Conservation (phyloP, 35 echinoderm and acorn worm genomes). For the Eucidaris tribuloides region DNA sequence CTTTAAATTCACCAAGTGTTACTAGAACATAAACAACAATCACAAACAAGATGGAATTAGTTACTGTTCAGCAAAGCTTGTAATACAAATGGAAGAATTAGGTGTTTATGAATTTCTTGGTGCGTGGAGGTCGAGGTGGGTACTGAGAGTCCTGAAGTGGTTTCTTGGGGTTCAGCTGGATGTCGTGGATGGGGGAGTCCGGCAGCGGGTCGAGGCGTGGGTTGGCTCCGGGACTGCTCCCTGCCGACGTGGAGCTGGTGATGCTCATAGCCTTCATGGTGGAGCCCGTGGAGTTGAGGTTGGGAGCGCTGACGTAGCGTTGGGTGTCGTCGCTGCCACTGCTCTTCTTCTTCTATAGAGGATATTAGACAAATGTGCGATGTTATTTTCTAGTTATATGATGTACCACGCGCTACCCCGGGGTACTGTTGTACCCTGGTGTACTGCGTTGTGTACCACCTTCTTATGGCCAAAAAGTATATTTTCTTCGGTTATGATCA, state of each 20-base stretch:
- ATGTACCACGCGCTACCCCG: too few relatives aligned
- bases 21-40: too few relatives aligned
- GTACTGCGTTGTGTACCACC: too few relatives aligned
- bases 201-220: constrained; percentile 72
- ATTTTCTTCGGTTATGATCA: too few relatives aligned
- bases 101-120: constrained; percentile 71
- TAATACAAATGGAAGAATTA: too few relatives aligned
- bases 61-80: too few relatives aligned
- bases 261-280: background rate
- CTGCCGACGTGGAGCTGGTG: constrained; percentile 8
- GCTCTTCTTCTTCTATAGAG: constrained; percentile 53
- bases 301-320: constrained; percentile 84
- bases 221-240: constrained; percentile 23
- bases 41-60: too few relatives aligned
- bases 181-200: constrained; percentile 89
- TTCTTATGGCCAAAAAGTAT: too few relatives aligned
- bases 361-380: background rate
- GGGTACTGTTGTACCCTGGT: too few relatives aligned
- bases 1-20: too few relatives aligned
- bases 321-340: constrained; percentile 26
- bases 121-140: constrained; percentile 12
- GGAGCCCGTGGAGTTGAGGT: constrained; percentile 30
- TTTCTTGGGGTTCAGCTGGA: constrained; percentile 83
- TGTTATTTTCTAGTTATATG: too few relatives aligned
- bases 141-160: constrained; percentile 35